These are phyloP conservation scores for Euleptes europaea DNA, from an alignment of 2,113 vertebrate species.

Conservation along the genomic window DNA sequence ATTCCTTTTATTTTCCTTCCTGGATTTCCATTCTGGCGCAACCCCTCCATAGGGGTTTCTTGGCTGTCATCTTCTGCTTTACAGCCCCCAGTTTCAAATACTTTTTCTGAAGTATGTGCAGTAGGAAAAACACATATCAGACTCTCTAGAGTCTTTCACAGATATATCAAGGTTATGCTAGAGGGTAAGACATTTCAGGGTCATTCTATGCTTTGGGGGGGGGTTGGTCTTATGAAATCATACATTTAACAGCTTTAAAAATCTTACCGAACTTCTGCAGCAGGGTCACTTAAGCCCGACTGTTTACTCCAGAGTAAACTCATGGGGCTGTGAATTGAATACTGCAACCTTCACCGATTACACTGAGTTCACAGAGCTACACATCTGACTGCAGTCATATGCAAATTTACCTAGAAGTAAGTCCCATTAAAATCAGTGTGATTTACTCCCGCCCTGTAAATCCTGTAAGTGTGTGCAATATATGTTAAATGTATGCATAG, in stretches of 20 bases:
- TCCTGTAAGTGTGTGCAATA: neutral
- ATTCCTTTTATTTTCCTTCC: neutral
- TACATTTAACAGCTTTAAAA: neutral
- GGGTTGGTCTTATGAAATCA: neutral
- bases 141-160: neutral
- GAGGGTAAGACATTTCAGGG: neutral
- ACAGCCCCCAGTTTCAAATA: neutral
- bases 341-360: neutral
- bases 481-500: neutral
- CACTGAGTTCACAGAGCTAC: neutral
- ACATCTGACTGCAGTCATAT: neutral
- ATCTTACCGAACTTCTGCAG: neutral
- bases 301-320: neutral
- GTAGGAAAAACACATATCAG: neutral
- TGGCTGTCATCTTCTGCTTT: neutral
- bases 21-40: neutral
- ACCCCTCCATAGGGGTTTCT: neutral
- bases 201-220: neutral
- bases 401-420: neutral
- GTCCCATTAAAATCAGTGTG: neutral
- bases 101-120: neutral
- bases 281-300: neutral
- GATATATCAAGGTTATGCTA: neutral
- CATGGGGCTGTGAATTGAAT: neutral
- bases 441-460: neutral